Base-by-base conservation (phyloP, 2,797 vertebrate genomes). In the Melanogrammus aeglefinus region DNA sequence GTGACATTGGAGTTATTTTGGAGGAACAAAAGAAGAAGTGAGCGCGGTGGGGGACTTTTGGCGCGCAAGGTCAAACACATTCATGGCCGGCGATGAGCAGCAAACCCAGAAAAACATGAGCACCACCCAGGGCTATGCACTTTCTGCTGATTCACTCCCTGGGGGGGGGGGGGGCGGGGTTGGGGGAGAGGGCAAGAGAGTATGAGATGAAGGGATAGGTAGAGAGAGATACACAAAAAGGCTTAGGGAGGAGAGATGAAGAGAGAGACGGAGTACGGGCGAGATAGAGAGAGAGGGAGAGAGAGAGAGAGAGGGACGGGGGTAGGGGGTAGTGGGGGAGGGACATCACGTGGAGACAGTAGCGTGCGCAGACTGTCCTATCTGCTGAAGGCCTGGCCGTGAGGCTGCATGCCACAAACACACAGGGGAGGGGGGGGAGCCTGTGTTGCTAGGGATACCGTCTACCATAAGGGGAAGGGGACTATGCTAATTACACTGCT, bases 11-110 rank as follows among this genome's bases (percentile, higher is more conserved):
- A 24, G 75, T 81, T 90, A 90, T 91, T 92, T 79, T 88, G 79
- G 79, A 81, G 76, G 86, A 77, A 83, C 76, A 92, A 92, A 91
- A 91, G 88, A 85, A 88, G 89, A 93, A 92, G 83, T 81, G 83
- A 14, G 79, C 83, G 80, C 83, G 80, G 83, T 8, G 57, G 83
- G 90, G 88, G 88, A 88, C 79, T 93, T 91, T 87, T 76, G 77
- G 85, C 83, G 2, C 82, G 75, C 77, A 80, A 39, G 85, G 86
- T 82, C 84, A 81, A 84, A 73, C 44, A 73, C 75, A 80, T 76
- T 85, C 81, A 81, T 81, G 88, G 85, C 80, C 79, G 83, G 76
- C 86, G 83, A 75, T 86, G 73, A 72, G 38, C 73, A 80, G 85
- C 6, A 73, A 81, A 91, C 41, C 41, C 14, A 12, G 41, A 14